phyloP scores from a whole-genome alignment of 2,888 invertebrate genomes.

The Hydrotaea diabolus region DNA sequence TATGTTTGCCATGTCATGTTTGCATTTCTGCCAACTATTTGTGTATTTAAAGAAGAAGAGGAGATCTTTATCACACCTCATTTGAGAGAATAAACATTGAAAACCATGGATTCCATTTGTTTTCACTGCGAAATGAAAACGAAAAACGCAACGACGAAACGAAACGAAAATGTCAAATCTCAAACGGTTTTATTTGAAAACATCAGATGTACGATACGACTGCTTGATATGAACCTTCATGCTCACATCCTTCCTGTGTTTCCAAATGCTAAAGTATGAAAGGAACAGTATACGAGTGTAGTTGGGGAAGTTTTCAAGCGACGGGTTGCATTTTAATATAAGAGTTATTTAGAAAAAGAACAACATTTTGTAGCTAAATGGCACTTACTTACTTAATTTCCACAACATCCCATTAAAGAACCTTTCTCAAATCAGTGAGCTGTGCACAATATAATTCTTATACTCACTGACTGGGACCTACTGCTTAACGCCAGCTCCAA shows the following conservation, averaged over 20 bases:
- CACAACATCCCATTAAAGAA: too few relatives aligned
- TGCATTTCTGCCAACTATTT: slow-evolving; percentile 33
- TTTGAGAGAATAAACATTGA: slow-evolving; percentile 59
- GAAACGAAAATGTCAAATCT: slow-evolving; percentile 51
- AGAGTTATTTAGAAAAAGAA: too few relatives aligned
- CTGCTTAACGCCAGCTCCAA: too few relatives aligned
- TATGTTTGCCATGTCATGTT: slow-evolving; percentile 17
- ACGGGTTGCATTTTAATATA: too few relatives aligned
- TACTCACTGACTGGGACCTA: too few relatives aligned
- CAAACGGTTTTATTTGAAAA: slow-evolving; percentile 53
- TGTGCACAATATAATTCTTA: too few relatives aligned
- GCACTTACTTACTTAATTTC: too few relatives aligned
- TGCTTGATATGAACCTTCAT: not conserved
- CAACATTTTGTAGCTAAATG: too few relatives aligned
- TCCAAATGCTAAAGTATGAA: not conserved
- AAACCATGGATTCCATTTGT: slow-evolving; percentile 45
- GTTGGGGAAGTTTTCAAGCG: too few relatives aligned
- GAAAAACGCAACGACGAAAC: not conserved
- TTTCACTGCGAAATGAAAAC: slow-evolving; percentile 5
- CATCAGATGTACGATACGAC: slow-evolving; percentile 10
- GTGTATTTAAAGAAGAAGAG: slow-evolving; percentile 10
- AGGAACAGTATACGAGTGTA: too few relatives aligned
- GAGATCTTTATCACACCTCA: slow-evolving; percentile 65
- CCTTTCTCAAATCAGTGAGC: too few relatives aligned
- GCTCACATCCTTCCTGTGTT: not conserved